Evolutionary conservation across 2,888 invertebrate species (phyloP).

Genomic region (Drosophila rellima): DNA sequence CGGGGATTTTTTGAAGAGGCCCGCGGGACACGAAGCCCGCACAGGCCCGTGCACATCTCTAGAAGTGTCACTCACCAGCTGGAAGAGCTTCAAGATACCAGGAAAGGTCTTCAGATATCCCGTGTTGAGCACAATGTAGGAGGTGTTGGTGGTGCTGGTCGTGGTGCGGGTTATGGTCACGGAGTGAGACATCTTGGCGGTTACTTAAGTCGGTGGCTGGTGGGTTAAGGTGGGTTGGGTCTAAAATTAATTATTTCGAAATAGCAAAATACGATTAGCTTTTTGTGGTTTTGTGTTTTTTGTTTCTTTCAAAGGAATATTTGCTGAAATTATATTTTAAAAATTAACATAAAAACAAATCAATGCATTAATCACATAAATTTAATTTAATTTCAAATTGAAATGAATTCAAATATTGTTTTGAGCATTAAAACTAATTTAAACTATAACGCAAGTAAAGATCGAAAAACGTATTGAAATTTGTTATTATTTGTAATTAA

Average conservation of each 20-base stretch:
- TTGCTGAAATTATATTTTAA: too few relatives aligned
- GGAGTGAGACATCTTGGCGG: slow-evolving; percentile 92
- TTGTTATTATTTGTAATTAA: too few relatives aligned
- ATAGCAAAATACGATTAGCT: background rate
- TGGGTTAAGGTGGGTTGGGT: slow-evolving; percentile 42
- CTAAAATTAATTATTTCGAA: slow-evolving; percentile 1
- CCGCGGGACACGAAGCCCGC: too few relatives aligned
- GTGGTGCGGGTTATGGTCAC: slow-evolving; percentile 95
- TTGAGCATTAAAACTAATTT: too few relatives aligned
- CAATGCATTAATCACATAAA: too few relatives aligned
- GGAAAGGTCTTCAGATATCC: slow-evolving; percentile 92
- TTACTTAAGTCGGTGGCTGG: slow-evolving; percentile 36
- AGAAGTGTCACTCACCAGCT: slow-evolving; percentile 91
- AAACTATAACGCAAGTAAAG: too few relatives aligned
- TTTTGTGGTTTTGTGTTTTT: background rate
- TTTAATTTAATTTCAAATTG: too few relatives aligned
- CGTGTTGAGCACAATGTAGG: slow-evolving; percentile 92
- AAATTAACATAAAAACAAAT: too few relatives aligned
- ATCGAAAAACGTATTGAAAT: too few relatives aligned
- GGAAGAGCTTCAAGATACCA: slow-evolving; percentile 92
- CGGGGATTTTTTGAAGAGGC: too few relatives aligned
- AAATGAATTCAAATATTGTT: too few relatives aligned
- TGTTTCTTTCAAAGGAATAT: background rate
- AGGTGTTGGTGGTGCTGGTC: slow-evolving; percentile 92
- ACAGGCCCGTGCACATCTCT: too few relatives aligned